phyloP scores from a whole-genome alignment of 2,888 invertebrate genomes.

The Drepana falcataria region DNA sequence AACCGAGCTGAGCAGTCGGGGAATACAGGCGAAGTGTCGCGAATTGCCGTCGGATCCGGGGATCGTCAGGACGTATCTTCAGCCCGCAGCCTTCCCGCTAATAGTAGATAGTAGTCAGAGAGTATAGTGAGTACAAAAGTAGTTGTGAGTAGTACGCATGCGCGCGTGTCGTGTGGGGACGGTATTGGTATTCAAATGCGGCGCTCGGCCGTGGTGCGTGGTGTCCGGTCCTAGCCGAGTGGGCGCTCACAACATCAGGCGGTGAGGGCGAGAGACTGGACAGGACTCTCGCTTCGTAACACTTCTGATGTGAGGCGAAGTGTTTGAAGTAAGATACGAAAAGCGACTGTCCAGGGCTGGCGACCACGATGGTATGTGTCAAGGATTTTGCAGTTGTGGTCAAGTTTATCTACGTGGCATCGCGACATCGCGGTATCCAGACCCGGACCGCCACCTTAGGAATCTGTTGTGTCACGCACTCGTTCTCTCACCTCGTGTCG shows the following conservation, averaged over 20 bases:
- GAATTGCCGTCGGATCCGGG: slow-evolving; percentile 64
- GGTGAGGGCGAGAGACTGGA: slow-evolving; percentile 6
- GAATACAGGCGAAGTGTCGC: slow-evolving; percentile 63
- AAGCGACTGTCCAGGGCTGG: slow-evolving; percentile 2
- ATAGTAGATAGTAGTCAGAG: slow-evolving; percentile 66
- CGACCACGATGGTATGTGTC: slow-evolving; percentile 8
- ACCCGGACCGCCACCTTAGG: slow-evolving; percentile 13
- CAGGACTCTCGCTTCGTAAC: slow-evolving; percentile 2
- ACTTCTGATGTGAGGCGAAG: not conserved
- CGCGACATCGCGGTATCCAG: not conserved
- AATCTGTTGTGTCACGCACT: slow-evolving; percentile 57
- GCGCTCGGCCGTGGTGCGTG: slow-evolving; percentile 74
- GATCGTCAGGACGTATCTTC: slow-evolving; percentile 68
- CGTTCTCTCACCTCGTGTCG: slow-evolving; percentile 78
- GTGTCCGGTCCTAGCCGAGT: slow-evolving; percentile 34
- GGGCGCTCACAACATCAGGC: slow-evolving; percentile 15
- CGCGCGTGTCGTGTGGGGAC: slow-evolving; percentile 76
- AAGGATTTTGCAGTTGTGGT: not conserved
- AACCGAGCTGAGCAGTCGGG: slow-evolving; percentile 68
- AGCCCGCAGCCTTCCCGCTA: slow-evolving; percentile 69
- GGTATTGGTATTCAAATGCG: slow-evolving; percentile 88
- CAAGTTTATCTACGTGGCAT: not conserved
- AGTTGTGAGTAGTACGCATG: slow-evolving; percentile 75
- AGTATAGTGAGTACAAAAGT: slow-evolving; percentile 75
- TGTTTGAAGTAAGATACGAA: not conserved